Conservation (phyloP, 2,113 vertebrate species). For the Sapajus apella region DNA sequence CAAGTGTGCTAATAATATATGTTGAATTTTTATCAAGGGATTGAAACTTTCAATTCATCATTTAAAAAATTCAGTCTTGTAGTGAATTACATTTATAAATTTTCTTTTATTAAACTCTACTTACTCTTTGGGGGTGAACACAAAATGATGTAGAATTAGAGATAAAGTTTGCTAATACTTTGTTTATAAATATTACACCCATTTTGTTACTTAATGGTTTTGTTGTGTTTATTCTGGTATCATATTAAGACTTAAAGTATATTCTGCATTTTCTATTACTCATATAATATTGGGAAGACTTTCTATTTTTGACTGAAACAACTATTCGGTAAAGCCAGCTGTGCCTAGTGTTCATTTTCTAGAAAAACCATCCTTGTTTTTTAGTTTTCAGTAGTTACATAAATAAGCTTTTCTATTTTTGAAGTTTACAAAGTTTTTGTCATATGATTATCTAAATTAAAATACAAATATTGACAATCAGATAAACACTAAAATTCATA, state of each 20-base stretch:
- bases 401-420: not conserved
- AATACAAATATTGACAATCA: not conserved
- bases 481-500: not conserved
- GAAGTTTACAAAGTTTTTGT: not conserved
- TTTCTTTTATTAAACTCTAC: not conserved
- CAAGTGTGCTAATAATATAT: not conserved
- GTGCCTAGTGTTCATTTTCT: not conserved
- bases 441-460: not conserved
- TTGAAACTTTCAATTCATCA: not conserved
- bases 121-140: not conserved
- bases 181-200: not conserved
- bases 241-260: not conserved
- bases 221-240: not conserved
- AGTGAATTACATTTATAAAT: not conserved
- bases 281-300: not conserved
- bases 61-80: not conserved
- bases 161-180: not conserved
- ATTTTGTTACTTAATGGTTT: not conserved
- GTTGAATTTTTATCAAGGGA: not conserved
- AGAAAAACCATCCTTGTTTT: not conserved
- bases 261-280: not conserved
- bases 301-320: not conserved
- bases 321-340: not conserved
- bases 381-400: not conserved
- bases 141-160: not conserved